These are phyloP conservation scores for Diaperis boleti DNA, from an alignment of 2,888 invertebrate species.

Conservation along the genomic window DNA sequence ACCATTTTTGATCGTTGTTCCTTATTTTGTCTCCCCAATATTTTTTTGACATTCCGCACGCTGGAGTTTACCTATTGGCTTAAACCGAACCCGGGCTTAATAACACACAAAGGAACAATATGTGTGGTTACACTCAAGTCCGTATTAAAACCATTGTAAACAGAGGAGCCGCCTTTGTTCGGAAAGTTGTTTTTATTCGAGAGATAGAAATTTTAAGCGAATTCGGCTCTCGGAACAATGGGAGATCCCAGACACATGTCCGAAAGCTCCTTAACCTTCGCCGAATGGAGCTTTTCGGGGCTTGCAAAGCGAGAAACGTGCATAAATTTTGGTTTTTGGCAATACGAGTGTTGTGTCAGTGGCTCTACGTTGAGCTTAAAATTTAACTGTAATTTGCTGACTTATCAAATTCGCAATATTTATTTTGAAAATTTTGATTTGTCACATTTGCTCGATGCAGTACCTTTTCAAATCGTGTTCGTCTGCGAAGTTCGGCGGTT, in stretches of 20 bases:
- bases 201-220: constrained; percentile 23
- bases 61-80: constrained; percentile 15
- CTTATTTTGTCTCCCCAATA: too few relatives aligned
- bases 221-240: constrained; percentile 18
- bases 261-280: constrained; percentile 24
- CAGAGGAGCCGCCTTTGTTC: constrained; percentile 27
- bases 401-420: too few relatives aligned
- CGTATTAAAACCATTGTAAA: constrained; percentile 36
- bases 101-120: constrained; percentile 41
- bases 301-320: not conserved
- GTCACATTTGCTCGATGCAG: too few relatives aligned
- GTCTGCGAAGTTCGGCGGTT: constrained; percentile 33
- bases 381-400: too few relatives aligned
- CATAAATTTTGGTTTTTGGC: too few relatives aligned
- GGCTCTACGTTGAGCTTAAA: too few relatives aligned
- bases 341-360: too few relatives aligned
- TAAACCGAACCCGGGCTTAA: constrained; percentile 35
- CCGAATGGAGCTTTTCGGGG: not conserved
- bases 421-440: too few relatives aligned
- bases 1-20: too few relatives aligned
- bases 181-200: constrained; percentile 33
- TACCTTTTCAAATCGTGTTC: not conserved
- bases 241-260: constrained; percentile 19
- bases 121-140: constrained; percentile 14
- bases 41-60: too few relatives aligned